Percentiles rank a stretch among this genome's conserved stretches.
Evolutionary conservation across 2,888 invertebrate species (phyloP).

Genomic region (Pollenia labialis): DNA sequence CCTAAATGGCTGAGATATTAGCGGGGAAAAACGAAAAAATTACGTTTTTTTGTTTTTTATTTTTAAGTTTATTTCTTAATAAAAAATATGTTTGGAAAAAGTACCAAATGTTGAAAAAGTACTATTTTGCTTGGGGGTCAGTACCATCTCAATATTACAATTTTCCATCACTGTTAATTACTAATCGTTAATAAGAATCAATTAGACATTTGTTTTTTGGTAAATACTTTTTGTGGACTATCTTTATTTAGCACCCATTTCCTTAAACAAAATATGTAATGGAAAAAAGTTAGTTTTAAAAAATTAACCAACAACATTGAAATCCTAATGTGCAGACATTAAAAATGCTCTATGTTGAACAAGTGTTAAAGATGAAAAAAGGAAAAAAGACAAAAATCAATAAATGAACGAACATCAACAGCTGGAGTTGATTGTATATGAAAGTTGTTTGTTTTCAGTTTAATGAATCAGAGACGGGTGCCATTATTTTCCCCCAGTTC

Average conservation of each 20-base stretch:
- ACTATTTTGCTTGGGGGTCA: too few species aligned
- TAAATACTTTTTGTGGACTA: neutral
- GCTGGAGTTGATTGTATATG: constrained; percentile 63
- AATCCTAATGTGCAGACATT: constrained; percentile 61
- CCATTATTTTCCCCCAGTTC: neutral
- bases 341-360: constrained; percentile 64
- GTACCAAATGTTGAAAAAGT: too few species aligned
- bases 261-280: neutral
- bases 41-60: too few species aligned
- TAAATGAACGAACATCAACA: constrained; percentile 63
- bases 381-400: constrained; percentile 40
- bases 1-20: too few species aligned
- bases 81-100: too few species aligned
- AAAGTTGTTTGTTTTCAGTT: constrained; percentile 35
- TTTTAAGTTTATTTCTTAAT: too few species aligned
- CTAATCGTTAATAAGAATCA: too few species aligned
- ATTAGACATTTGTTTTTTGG: neutral
- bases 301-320: constrained; percentile 21
- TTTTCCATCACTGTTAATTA: too few species aligned
- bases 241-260: constrained; percentile 6
- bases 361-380: constrained; percentile 61
- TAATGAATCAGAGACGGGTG: constrained; percentile 29
- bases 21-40: too few species aligned
- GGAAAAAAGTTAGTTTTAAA: constrained; percentile 9
- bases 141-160: too few species aligned